Base-by-base conservation (phyloP, 1,140 invertebrate genomes). In the Campoletis sonorensis region DNA sequence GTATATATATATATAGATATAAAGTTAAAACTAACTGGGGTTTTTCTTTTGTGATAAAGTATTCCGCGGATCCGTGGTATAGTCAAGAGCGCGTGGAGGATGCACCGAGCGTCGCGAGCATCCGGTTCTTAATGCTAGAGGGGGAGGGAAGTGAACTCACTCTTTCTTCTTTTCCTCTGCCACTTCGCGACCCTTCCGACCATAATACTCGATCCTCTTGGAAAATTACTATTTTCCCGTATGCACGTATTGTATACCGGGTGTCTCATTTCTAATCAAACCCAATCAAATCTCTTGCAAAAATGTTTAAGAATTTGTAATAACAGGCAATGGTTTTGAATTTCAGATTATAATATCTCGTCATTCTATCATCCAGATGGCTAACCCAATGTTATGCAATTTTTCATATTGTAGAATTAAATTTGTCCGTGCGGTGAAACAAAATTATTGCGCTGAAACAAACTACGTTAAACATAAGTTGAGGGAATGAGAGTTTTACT, bases 61-160 rank as follows among this genome's bases (percentile, higher is more conserved):
- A n/a, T 78, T 78, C 76, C 76, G 76, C 76, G 76, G 73, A 77
- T 77, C 73, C 54, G n/a, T 18, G 40, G 72, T 49, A n/a, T n/a
- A 45, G 49, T 13, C n/a, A 30, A 77, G 16, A 54, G 27, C 51
- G 75, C 27, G 51, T 37, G 76, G 75, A 78, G 58, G 76, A 78
- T 64, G 76, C 76, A 45, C 72, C 72, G 49, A 51, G 72, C 40
- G 49, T 54, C 49, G 30, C 76, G 54, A 40, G 76, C 76, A 78
- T 78, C 76, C 76, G 76, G 76, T 78, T 78, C 61, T 78, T 40
- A 64, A 16, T 10, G 23, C n/a, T 7, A 64, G 61, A 64, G 61
- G 21, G 23, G n/a, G 21, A 64, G 61, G 61, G 23, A 26, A 64
- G 61, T 23, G 21, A 64, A 15, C 67, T 70, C 67, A 27, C 67